Evolutionary conservation across 2,797 vertebrate genomes (phyloP).

Genomic region (Microctenopoma lineatum): DNA sequence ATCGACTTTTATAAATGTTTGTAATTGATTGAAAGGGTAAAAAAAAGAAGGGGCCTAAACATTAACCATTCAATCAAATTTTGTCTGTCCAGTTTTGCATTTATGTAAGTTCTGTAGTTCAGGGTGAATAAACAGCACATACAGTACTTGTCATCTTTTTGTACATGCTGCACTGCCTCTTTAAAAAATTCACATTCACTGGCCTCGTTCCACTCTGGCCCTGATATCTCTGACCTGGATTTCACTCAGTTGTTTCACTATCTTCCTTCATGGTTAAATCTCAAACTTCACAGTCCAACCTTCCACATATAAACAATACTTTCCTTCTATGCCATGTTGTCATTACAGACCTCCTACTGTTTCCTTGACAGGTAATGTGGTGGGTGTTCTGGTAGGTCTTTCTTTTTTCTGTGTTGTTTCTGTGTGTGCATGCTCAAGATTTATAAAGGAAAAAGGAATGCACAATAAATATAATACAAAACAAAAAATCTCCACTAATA

Average conservation of each 20-base stretch:
- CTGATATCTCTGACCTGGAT: constrained; percentile 47
- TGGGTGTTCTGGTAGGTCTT: neutral
- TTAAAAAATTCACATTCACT: neutral
- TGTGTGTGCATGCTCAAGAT: constrained; percentile 15
- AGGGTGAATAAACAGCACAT: neutral
- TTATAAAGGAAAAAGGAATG: constrained; percentile 1
- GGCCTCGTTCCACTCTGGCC: constrained; percentile 32
- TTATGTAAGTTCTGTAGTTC: too few relatives aligned
- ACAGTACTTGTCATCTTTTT: neutral
- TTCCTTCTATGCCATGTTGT: neutral
- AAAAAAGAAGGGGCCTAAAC: neutral
- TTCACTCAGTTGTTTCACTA: constrained; percentile 15
- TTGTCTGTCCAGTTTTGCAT: neutral
- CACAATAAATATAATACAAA: constrained; percentile 39
- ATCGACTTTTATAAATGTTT: neutral
- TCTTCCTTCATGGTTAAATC: constrained; percentile 6
- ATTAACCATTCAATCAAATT: neutral
- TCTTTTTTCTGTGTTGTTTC: neutral
- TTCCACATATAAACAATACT: constrained; percentile 8
- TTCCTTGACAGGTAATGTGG: constrained; percentile 6
- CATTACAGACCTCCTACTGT: constrained; percentile 11
- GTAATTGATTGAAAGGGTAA: neutral
- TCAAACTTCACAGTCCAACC: constrained; percentile 3
- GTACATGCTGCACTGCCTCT: neutral
- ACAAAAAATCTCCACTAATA: neutral